Percentiles rank a stretch among this genome's conserved stretches.
Conservation (phyloP, 2,888 invertebrate genomes). For the Augochlorella aurata region DNA sequence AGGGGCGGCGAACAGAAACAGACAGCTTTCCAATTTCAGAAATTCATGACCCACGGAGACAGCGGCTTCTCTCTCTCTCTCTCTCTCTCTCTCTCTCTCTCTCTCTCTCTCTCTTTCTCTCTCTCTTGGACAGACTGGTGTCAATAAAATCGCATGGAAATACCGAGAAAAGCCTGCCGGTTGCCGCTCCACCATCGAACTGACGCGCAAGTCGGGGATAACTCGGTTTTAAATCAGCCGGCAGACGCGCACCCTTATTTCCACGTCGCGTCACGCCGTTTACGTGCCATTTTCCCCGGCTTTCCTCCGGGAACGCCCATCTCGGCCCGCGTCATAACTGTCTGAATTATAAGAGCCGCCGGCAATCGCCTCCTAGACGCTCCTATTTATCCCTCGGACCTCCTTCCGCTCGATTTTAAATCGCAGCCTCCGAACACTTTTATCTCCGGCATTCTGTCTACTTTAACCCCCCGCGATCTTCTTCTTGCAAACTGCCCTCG, state of each 20-base stretch:
- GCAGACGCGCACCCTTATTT: background rate
- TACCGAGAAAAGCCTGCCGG: constrained; percentile 14
- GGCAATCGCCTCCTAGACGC: background rate
- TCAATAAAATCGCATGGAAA: constrained; percentile 67
- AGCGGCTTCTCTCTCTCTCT: background rate
- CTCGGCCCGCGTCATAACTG: background rate
- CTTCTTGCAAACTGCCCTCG: no score
- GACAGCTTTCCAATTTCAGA: constrained; percentile 71
- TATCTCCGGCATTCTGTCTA: no score
- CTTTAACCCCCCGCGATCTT: no score
- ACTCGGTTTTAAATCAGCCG: constrained; percentile 45
- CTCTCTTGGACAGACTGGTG: constrained; percentile 55
- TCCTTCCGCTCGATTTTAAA: background rate
- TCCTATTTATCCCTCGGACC: background rate
- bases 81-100: background rate
- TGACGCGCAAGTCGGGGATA: constrained; percentile 35
- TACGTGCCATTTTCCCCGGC: background rate
- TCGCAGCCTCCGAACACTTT: no score
- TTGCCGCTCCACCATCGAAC: constrained; percentile 10
- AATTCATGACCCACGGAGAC: constrained; percentile 62
- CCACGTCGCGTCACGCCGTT: background rate
- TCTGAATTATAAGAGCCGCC: background rate
- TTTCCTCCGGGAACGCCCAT: background rate
- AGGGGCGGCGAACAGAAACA: constrained; percentile 46
- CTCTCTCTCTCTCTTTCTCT: background rate